These are phyloP conservation scores for Rhagonycha lutea DNA, from an alignment of 2,888 invertebrate species.

Conservation along the genomic window DNA sequence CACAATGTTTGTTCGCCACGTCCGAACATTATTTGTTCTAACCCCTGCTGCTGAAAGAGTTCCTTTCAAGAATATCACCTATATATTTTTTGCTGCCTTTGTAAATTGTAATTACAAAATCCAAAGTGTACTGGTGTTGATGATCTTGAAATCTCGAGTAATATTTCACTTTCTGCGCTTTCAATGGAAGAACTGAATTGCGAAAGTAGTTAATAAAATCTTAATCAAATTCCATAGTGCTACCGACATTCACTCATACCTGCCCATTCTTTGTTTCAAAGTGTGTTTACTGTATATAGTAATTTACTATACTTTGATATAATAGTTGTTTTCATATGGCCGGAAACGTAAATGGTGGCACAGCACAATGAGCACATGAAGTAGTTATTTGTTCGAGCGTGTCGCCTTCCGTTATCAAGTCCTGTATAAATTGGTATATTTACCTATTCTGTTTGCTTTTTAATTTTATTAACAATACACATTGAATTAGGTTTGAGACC, in stretches of 20 bases:
- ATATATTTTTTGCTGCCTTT: background rate
- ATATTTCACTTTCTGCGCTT: background rate
- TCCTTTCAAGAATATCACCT: background rate
- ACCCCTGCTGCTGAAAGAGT: background rate
- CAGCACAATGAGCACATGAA: constrained; percentile 32
- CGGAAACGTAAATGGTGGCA: constrained; percentile 26
- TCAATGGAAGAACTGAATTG: background rate
- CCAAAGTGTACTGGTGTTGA: background rate
- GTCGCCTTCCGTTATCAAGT: constrained; percentile 33
- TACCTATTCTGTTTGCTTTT: background rate
- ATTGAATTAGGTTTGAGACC: background rate
- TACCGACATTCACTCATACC: background rate
- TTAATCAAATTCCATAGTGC: background rate
- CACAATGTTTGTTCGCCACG: background rate
- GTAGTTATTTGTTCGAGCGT: constrained; percentile 34
- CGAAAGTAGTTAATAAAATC: background rate
- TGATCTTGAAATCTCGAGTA: background rate
- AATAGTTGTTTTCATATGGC: constrained; percentile 22
- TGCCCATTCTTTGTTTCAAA: constrained; percentile 15
- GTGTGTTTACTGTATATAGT: constrained; percentile 6
- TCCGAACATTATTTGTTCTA: background rate
- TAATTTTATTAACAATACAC: background rate
- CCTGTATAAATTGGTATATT: constrained; percentile 5
- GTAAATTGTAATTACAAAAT: background rate
- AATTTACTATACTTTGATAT: constrained; percentile 19